A percentile compares a stretch with the other conserved stretches of the same genome.
Evolutionary conservation across 1,140 invertebrate species (phyloP).

Genomic region (Pseudomyrmex pallidus): DNA sequence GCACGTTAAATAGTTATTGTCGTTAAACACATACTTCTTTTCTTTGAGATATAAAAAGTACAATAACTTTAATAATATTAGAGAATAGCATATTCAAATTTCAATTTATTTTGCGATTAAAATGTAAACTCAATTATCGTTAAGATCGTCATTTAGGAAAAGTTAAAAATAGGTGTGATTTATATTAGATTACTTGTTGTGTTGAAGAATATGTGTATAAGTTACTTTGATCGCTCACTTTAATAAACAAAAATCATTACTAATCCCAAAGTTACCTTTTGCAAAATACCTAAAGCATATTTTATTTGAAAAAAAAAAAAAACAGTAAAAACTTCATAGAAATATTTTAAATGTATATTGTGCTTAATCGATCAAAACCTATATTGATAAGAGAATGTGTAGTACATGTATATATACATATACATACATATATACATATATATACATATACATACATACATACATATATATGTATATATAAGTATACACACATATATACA

Average conservation of each 20-base stretch:
- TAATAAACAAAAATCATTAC: conserved; percentile 75
- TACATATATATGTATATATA: too few species aligned
- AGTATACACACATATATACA: too few species aligned
- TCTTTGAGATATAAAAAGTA: conserved; percentile 58
- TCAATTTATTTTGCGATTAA: conserved; percentile 60
- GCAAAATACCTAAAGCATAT: conserved; percentile 68
- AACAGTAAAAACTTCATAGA: conserved; percentile 35
- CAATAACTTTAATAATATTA: conserved; percentile 57
- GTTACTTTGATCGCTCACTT: conserved; percentile 72
- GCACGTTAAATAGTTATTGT: conserved; percentile 42
- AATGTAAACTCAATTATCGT: conserved; percentile 72
- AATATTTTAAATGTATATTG: conserved; percentile 64
- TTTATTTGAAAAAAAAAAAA: conserved; percentile 42
- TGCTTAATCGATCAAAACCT: conserved; percentile 37
- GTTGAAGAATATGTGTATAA: conserved; percentile 75
- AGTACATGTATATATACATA: too few species aligned
- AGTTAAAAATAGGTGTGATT: conserved; percentile 70
- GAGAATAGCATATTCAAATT: conserved; percentile 62
- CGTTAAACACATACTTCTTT: conserved; percentile 42
- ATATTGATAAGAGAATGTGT: too few species aligned
- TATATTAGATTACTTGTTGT: conserved; percentile 74
- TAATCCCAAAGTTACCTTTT: conserved; percentile 75
- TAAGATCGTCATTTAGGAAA: conserved; percentile 69
- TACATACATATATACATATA: too few species aligned
- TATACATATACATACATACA: too few species aligned